Conservation (phyloP, 2,113 vertebrate species). For the Microcebus ravelobensis region DNA sequence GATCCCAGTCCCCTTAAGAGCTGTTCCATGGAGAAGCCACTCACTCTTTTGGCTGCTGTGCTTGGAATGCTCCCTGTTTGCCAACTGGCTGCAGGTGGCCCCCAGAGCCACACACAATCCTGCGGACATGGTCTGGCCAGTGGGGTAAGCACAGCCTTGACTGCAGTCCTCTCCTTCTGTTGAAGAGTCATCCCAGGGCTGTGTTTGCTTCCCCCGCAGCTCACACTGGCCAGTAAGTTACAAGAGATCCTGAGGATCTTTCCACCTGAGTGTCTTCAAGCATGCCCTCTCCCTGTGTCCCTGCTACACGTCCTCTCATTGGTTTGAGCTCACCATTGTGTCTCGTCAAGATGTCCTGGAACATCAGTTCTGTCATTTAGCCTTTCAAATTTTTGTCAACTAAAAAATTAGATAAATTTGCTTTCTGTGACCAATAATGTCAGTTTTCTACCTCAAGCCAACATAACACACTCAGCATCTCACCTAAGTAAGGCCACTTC, state of each 20-base stretch:
- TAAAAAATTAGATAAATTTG: background rate
- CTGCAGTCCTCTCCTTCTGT: background rate
- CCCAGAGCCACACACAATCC: too few relatives aligned
- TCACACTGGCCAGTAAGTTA: background rate
- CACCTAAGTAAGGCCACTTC: background rate
- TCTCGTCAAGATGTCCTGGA: background rate
- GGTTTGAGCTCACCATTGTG: background rate
- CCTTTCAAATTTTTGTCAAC: background rate
- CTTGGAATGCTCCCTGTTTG: background rate
- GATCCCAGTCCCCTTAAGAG: background rate
- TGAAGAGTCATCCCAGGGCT: background rate
- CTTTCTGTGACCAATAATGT: background rate
- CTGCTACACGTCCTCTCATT: background rate
- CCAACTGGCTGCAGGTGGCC: rapidly evolving
- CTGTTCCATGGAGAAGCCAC: background rate
- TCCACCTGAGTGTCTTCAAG: too few relatives aligned
- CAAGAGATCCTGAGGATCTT: background rate
- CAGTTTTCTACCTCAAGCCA: background rate
- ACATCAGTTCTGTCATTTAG: background rate
- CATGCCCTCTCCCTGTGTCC: background rate
- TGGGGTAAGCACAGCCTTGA: too few relatives aligned
- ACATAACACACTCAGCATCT: background rate
- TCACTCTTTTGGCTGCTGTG: background rate
- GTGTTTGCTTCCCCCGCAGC: background rate
- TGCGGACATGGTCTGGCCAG: background rate